Conservation (phyloP, 2,113 vertebrate species). For the Brachyhypopomus gauderio region DNA sequence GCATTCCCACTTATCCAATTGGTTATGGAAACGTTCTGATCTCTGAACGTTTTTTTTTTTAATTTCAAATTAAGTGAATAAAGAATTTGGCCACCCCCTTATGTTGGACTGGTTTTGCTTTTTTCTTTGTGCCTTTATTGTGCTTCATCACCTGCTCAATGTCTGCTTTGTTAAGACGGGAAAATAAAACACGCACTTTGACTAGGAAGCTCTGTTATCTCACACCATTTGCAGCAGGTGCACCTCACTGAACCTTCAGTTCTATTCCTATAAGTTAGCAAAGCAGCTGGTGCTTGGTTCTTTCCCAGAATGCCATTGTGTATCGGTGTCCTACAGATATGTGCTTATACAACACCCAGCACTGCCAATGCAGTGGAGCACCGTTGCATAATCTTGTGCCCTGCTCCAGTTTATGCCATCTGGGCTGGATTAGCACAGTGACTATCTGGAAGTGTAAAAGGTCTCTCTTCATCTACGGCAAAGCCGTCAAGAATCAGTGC, state of each 20-base stretch:
- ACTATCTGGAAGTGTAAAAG: neutral
- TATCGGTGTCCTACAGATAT: neutral
- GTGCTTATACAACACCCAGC: neutral
- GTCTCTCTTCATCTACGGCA: neutral
- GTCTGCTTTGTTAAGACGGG: too few relatives aligned
- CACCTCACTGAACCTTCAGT: neutral
- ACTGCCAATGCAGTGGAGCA: neutral
- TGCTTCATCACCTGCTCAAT: too few relatives aligned
- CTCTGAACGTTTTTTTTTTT: constrained; percentile 47
- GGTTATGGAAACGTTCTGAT: constrained; percentile 21
- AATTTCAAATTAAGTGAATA: constrained; percentile 55
- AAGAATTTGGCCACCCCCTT: constrained; percentile 62
- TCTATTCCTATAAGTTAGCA: neutral
- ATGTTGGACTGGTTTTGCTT: neutral
- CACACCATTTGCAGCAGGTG: neutral
- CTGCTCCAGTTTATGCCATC: neutral
- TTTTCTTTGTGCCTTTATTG: neutral
- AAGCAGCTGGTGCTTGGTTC: too few relatives aligned
- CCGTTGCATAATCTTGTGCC: neutral
- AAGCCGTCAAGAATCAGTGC: neutral
- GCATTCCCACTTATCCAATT: constrained; percentile 34
- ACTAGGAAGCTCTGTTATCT: neutral
- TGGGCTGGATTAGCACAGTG: neutral
- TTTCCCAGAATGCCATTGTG: constrained; percentile 1
- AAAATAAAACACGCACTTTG: neutral